phyloP scores from a whole-genome alignment of 2,113 vertebrate genomes.

The Telmatochromis brichardi region DNA sequence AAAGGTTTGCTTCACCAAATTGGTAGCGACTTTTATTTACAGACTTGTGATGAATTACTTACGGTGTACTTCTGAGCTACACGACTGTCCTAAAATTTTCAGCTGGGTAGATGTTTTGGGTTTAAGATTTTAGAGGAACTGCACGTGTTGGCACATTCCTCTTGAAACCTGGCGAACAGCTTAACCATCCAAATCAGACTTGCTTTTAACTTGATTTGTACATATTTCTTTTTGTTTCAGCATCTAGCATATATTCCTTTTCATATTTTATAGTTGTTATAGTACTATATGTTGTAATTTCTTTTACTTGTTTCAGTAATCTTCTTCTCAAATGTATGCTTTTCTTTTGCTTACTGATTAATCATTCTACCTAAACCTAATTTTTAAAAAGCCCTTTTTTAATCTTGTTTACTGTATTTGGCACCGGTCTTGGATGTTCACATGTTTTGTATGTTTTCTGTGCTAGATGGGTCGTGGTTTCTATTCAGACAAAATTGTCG shows the following conservation, averaged over 20 bases:
- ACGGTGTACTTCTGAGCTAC: not conserved
- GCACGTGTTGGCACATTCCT: not conserved
- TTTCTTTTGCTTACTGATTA: not conserved
- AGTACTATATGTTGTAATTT: not conserved
- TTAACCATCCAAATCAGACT: not conserved
- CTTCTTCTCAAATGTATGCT: not conserved
- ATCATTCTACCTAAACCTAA: not conserved
- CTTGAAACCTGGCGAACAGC: not conserved
- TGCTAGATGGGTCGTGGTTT: not conserved
- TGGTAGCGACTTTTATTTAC: not conserved
- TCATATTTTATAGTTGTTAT: not conserved
- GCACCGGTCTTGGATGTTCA: not conserved
- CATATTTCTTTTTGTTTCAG: not conserved
- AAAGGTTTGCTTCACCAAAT: not conserved
- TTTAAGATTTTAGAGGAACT: not conserved
- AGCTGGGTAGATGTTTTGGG: not conserved
- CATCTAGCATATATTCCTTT: not conserved
- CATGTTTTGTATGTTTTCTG: not conserved
- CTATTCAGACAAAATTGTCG: not conserved
- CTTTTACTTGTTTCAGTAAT: not conserved
- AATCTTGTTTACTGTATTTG: not conserved
- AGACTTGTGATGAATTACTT: not conserved
- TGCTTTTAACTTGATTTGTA: not conserved
- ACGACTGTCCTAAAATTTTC: not conserved
- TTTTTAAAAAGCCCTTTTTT: not conserved